Base-by-base conservation (phyloP, 2,797 vertebrate genomes). In the Euphonia xanthogaster region DNA sequence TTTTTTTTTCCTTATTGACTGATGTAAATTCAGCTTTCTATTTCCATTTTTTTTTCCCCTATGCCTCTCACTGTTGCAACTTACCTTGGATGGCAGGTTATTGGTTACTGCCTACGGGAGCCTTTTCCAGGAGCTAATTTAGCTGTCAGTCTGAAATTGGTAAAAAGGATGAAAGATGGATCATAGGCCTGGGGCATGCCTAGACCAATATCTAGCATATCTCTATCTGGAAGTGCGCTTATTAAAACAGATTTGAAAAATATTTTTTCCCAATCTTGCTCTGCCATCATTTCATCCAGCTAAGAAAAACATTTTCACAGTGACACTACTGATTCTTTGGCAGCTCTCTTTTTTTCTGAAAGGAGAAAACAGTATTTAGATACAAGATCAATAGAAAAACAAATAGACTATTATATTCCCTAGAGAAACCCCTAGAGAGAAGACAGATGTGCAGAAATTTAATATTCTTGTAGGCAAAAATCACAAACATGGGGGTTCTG, bases 131-230 rank as follows among this genome's bases (percentile, higher is more conserved):
- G 96, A 95, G 91, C 96, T 97, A 97, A 98, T 97, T 97, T 96
- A 98, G 94, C 97, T 98, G 97, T 98, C 97, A 97, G 90, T 97
- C 96, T 97, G 94, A 89, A 97, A 96, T 95, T 95, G 95, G 94
- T 89, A 96, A 97, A 92, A 93, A 85, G 95, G 91, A 91, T 93
- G 95, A 93, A 96, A 98, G 96, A 98, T 96, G 90, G 96, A 97
- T 97, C 91, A 71, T 72, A 79, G 96, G 96, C 97, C 96, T 68
- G 75, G 67, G 96, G 97, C 96, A 82, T 94, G 93, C 96, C 88
- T 96, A 87, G 90, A 80, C 93, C 39, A 71, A 85, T 95, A 86
- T 87, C 66, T 93, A 67, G 85, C 60, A 9, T 91, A 91, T 94
- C 92, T 65, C 86, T 94, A 77, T 95, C 94, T 96, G 92, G 76